A percentile compares a stretch with the other conserved stretches of the same genome.
Conservation (phyloP, 2,888 invertebrate species). For the Tenthredo livida region DNA sequence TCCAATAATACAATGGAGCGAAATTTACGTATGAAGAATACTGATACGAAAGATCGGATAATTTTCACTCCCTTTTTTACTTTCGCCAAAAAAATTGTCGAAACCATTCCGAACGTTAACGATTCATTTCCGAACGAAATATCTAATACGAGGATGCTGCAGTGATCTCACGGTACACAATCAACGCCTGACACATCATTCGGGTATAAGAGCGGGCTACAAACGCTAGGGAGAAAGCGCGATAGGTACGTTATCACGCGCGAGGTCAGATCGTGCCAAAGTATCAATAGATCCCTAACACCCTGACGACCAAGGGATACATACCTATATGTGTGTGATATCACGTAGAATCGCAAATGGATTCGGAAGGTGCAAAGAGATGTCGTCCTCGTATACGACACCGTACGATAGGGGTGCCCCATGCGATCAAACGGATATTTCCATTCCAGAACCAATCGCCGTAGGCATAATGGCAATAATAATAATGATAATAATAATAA, state of each 20-base stretch:
- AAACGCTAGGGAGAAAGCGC: background rate
- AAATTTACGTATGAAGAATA: background rate
- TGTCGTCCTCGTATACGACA: conserved; percentile 20
- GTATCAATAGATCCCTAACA: conserved; percentile 45
- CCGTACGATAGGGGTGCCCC: background rate
- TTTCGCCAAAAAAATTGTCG: background rate
- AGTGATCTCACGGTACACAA: conserved; percentile 38
- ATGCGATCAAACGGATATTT: conserved; percentile 22
- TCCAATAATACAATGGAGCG: background rate
- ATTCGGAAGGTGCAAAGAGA: conserved; percentile 43
- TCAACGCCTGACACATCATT: conserved; percentile 44
- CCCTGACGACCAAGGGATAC: conserved; percentile 9
- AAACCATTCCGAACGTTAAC: background rate
- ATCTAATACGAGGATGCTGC: background rate
- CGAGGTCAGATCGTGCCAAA: conserved; percentile 46
- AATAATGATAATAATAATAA: background rate
- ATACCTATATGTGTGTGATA: conserved; percentile 3
- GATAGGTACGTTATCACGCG: conserved; percentile 43
- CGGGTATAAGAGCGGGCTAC: background rate
- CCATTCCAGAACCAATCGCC: conserved; percentile 25
- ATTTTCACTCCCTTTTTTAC: conserved; percentile 2
- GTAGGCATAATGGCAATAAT: background rate
- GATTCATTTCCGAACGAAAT: background rate
- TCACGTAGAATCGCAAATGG: conserved; percentile 46
- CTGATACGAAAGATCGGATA: background rate